Evolutionary conservation across 2,113 vertebrate species (phyloP), one percentile per base, ranked within the genome.

Genomic region (Crotalus horridus): DNA sequence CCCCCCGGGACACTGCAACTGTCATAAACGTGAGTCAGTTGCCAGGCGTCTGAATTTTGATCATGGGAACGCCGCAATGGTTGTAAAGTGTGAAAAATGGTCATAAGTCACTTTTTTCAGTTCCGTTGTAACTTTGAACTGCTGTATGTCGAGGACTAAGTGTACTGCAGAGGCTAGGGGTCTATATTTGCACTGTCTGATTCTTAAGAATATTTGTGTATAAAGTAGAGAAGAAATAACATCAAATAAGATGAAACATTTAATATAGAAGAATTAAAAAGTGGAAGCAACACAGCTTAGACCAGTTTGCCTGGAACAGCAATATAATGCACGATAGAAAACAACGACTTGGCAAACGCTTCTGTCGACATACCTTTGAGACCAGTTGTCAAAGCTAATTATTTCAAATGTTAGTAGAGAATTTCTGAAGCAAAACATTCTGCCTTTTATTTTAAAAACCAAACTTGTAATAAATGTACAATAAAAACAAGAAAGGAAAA

Each of bases 281-380:
- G 39, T 23, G 51, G 51, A 85, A 81, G 51, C 43, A 48, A 13
- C 11, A 4, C n/a, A 12, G 55, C 20, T 61, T 9, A 92, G 51
- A 51, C 13, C 46, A 69, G 87, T 33, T 6, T 90, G 87, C 92
- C 91, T 89, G 55, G 87, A 46, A 54, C 89, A 58, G 87, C 93
- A 94, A 2, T 7, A 53, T 5, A 91, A 87, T 89, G 91, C 95
- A 95, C 20, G 96, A 96, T 94, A 93, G 85, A 95, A 95, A 85
- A 91, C 43, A 26, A 85, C 6, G 23, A 20, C 90, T 90, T 86
- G 2, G 20, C 29, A 86, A 61, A 51, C 3, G 20, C 59, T 56
- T 92, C 91, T 89, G 20, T 15, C 24, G 17, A 3, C 33, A 58
- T 10, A 87, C 21, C 26, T 26, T 53, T 53, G 69, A 33, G 46